Percentiles rank a stretch among this genome's conserved stretches.
Evolutionary conservation across 2,797 vertebrate species (phyloP).

Genomic region (Aselliscus stoliczkanus): DNA sequence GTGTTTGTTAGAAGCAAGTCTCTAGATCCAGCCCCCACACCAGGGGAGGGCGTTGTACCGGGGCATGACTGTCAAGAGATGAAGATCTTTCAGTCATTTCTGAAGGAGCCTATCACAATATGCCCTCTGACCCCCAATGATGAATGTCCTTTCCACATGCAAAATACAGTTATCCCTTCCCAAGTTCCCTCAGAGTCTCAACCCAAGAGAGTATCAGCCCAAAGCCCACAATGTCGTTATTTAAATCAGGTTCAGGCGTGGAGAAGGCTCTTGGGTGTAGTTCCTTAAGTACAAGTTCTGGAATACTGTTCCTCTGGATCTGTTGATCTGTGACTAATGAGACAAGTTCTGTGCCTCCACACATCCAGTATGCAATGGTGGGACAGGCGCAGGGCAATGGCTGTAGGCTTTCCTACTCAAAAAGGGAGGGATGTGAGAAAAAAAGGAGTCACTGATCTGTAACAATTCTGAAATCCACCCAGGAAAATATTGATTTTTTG

Average conservation of each 20-base stretch:
- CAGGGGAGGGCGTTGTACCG: background rate
- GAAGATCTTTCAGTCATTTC: background rate
- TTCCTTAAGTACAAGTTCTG: background rate
- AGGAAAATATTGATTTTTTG: background rate
- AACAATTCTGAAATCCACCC: background rate
- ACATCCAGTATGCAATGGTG: no score
- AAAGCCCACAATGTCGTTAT: background rate
- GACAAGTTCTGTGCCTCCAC: background rate
- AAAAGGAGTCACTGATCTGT: background rate
- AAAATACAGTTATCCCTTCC: background rate
- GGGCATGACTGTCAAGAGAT: background rate
- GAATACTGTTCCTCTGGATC: background rate
- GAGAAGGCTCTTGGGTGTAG: background rate
- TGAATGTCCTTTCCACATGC: background rate
- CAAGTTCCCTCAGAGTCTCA: background rate
- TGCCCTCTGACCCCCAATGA: background rate
- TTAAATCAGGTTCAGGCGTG: background rate
- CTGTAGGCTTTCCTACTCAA: background rate
- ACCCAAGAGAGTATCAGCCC: background rate
- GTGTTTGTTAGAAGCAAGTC: background rate
- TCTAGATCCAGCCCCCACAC: background rate
- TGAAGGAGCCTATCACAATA: background rate
- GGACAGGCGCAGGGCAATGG: background rate
- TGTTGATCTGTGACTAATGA: background rate
- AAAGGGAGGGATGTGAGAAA: accelerated